phyloP scores from a whole-genome alignment of 2,797 vertebrate species.

The Anisognathus igniventris region DNA sequence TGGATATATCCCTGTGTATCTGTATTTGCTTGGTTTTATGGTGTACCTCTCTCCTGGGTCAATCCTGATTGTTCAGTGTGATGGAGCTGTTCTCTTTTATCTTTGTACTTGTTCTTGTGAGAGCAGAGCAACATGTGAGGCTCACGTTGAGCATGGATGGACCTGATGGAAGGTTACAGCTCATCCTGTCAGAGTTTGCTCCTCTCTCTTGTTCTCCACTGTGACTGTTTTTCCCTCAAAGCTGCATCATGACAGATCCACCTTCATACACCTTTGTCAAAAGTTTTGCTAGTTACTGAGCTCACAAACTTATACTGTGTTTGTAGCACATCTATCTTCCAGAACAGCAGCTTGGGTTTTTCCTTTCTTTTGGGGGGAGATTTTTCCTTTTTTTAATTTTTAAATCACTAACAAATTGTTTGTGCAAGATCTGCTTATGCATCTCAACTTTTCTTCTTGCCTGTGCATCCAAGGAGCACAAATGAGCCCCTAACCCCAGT shows the following conservation, averaged over 20 bases:
- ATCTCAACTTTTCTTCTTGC: not conserved
- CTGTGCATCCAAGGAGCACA: not conserved
- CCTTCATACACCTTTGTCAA: not conserved
- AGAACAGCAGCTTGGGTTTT: not conserved
- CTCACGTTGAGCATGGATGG: not conserved
- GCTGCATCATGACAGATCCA: not conserved
- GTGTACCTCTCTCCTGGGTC: not conserved
- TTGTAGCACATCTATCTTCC: not conserved
- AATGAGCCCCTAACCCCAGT: not conserved
- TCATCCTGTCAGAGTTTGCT: not conserved
- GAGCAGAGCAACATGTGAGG: not conserved
- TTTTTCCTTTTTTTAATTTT: not conserved
- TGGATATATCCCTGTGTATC: fast-evolving
- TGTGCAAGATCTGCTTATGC: not conserved
- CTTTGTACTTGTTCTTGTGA: not conserved
- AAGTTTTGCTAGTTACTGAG: not conserved
- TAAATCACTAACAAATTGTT: not conserved
- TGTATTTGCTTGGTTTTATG: not conserved
- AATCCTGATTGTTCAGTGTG: not conserved
- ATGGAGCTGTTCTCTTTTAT: not conserved
- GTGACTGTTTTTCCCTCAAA: not conserved
- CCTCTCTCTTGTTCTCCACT: not conserved
- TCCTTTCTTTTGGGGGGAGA: not conserved
- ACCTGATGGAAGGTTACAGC: not conserved
- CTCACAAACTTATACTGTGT: not conserved